Evolutionary conservation across 2,797 vertebrate genomes (phyloP).

Genomic region (Chaetodon trifasciatus): DNA sequence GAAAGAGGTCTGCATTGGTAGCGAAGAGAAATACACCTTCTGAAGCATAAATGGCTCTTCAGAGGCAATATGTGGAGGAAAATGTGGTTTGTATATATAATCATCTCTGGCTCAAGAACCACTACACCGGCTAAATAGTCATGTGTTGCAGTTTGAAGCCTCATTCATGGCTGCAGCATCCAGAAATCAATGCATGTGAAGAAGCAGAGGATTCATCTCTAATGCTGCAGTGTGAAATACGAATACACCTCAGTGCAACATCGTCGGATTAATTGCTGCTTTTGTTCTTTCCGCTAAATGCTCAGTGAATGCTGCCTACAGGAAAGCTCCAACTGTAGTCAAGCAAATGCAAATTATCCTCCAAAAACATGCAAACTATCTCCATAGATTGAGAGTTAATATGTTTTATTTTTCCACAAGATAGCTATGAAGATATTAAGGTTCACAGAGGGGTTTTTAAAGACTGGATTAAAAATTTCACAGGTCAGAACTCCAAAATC

Average conservation of each 20-base stretch:
- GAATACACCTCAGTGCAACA: neutral
- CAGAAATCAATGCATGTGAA: constrained; percentile 19
- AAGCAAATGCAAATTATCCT: neutral
- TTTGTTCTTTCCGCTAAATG: neutral
- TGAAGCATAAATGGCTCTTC: constrained; percentile 13
- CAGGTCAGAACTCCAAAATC: neutral
- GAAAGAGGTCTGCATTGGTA: constrained; percentile 6
- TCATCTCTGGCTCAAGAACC: constrained; percentile 21
- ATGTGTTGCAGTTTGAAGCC: constrained; percentile 9
- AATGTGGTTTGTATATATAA: constrained; percentile 21
- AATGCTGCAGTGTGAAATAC: neutral
- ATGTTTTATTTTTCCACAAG: neutral
- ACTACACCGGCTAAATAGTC: neutral
- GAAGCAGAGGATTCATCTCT: neutral
- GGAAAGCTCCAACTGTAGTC: neutral
- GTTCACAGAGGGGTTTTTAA: constrained; percentile 19
- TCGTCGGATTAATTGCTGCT: neutral
- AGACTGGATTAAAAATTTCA: neutral
- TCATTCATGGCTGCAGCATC: neutral
- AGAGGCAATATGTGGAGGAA: constrained; percentile 25
- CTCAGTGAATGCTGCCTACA: neutral
- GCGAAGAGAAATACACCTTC: constrained; percentile 17
- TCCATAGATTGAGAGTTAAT: neutral
- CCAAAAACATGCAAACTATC: neutral
- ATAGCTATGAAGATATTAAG: neutral